phyloP scores from a whole-genome alignment of 2,113 vertebrate genomes.

The Poecilia latipinna region DNA sequence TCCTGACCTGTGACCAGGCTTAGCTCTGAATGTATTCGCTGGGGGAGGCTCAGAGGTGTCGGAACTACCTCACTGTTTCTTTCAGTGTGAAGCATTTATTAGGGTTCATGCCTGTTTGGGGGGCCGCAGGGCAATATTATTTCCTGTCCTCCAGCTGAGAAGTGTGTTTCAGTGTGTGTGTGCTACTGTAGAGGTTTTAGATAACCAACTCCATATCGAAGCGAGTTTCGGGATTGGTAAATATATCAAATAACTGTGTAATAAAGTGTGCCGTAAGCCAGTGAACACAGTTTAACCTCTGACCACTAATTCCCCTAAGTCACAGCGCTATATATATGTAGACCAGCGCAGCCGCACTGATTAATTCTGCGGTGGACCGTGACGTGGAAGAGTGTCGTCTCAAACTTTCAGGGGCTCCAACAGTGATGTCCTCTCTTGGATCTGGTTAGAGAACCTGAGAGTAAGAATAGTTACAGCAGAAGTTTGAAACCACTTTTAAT shows the following conservation, averaged over 20 bases:
- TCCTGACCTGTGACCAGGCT: slow-evolving; percentile 82
- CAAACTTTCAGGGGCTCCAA: slow-evolving; percentile 8
- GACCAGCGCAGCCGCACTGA: slow-evolving; percentile 32
- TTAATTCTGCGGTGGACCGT: slow-evolving; percentile 29
- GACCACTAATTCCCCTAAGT: slow-evolving; percentile 42
- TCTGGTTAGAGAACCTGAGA: background rate
- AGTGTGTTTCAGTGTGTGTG: slow-evolving; percentile 34
- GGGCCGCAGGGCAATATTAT: slow-evolving; percentile 82
- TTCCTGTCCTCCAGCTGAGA: slow-evolving; percentile 71
- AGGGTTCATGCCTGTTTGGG: slow-evolving; percentile 75
- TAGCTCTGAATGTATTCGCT: slow-evolving; percentile 19
- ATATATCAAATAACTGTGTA: slow-evolving; percentile 65
- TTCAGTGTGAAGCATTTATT: slow-evolving; percentile 83
- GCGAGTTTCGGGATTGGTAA: slow-evolving; percentile 52
- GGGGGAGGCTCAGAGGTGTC: slow-evolving; percentile 80
- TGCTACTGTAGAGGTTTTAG: slow-evolving; percentile 49
- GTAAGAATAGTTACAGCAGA: background rate
- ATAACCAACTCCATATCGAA: slow-evolving; percentile 54
- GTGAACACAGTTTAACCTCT: slow-evolving; percentile 60
- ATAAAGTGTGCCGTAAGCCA: slow-evolving; percentile 64
- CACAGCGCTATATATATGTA: slow-evolving; percentile 32
- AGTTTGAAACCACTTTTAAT: background rate
- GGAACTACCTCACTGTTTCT: slow-evolving; percentile 74
- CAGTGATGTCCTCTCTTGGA: background rate
- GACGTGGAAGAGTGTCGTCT: background rate